These are phyloP conservation scores for Euschistus heros DNA, from an alignment of 1,140 invertebrate genomes.

Conservation along the genomic window DNA sequence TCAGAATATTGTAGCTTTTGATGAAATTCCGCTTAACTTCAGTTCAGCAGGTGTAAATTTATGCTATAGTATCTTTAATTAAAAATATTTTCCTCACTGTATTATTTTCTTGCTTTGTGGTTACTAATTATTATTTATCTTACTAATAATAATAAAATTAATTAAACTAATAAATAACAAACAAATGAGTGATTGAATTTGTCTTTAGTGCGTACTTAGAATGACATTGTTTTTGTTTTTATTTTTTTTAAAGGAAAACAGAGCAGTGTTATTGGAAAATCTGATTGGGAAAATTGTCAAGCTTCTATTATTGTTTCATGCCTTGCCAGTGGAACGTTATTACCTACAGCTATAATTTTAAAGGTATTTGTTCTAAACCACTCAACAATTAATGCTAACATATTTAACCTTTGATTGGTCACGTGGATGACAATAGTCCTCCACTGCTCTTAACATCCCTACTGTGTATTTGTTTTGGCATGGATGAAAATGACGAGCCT, in stretches of 20 bases:
- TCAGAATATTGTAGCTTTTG: constrained; percentile 19
- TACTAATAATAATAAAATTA: background rate
- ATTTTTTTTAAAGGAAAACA: no score
- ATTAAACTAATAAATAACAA: background rate
- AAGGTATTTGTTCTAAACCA: constrained; percentile 19
- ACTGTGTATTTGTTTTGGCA: no score
- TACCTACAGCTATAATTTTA: constrained; percentile 15
- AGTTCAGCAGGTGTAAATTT: constrained; percentile 16
- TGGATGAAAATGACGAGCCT: no score
- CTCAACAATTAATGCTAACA: no score
- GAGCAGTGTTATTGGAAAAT: constrained; percentile 15
- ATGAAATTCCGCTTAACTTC: constrained; percentile 24
- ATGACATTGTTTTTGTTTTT: no score
- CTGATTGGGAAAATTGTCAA: constrained; percentile 22
- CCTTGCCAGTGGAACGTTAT: constrained; percentile 1
- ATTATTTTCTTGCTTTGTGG: no score
- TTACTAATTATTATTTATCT: background rate
- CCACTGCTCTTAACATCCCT: no score
- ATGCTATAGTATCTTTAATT: background rate
- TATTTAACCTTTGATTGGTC: no score
- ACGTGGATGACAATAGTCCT: no score
- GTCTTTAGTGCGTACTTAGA: no score
- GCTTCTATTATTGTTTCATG: constrained; percentile 21
- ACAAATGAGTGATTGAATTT: background rate
- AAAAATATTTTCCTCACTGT: background rate